Evolutionary conservation across 2,113 vertebrate species (phyloP).

Genomic region (Dolichallabes microphthalmus): DNA sequence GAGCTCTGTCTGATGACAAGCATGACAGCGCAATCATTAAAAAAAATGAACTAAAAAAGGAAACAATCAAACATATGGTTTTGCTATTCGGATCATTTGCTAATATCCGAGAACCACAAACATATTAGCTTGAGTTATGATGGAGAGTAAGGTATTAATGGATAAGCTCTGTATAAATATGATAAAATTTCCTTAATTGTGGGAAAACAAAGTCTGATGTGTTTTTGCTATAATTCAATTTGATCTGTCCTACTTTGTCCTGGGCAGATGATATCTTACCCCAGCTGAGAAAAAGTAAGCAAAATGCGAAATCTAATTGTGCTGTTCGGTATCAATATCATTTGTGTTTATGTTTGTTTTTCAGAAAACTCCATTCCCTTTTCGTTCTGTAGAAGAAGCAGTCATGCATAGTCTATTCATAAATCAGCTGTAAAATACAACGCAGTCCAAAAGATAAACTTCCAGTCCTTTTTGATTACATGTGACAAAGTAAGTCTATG

Average conservation of each 20-base stretch:
- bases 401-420: not conserved
- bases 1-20: slow-evolving; percentile 22
- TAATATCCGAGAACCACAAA: not conserved
- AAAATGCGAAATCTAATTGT: not conserved
- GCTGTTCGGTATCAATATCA: not conserved
- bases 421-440: not conserved
- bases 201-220: not conserved
- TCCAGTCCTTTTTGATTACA: not conserved
- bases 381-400: not conserved
- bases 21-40: not conserved
- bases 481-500: not conserved
- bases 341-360: not conserved
- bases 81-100: slow-evolving; percentile 19
- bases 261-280: not conserved
- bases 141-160: not conserved
- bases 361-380: not conserved
- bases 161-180: slow-evolving; percentile 1
- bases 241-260: not conserved
- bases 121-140: not conserved
- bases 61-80: slow-evolving; percentile 24
- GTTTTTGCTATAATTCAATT: not conserved
- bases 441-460: not conserved
- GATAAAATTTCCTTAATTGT: not conserved
- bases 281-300: not conserved
- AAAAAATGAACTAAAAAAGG: not conserved